These are phyloP conservation scores for Drosophila auraria DNA, from an alignment of 1,140 invertebrate species.

Conservation along the genomic window DNA sequence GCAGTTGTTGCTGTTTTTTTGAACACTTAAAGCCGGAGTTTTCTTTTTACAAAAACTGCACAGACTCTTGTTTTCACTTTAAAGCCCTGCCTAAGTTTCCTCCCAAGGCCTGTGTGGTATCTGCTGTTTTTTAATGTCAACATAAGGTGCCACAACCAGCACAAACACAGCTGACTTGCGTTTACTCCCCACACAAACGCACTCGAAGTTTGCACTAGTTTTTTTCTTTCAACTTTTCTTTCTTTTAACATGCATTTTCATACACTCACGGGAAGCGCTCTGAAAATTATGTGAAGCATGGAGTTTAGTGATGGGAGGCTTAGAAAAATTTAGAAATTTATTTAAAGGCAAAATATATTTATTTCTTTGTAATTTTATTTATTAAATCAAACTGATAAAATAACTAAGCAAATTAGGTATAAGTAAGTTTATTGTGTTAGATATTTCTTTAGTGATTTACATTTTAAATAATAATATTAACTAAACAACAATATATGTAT, in stretches of 20 bases:
- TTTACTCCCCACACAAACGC: conserved; percentile 27
- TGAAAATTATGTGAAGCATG: too few relatives aligned
- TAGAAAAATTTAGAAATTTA: too few relatives aligned
- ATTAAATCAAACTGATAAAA: too few relatives aligned
- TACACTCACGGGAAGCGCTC: neutral
- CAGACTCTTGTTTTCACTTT: conserved; percentile 49
- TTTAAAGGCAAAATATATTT: too few relatives aligned
- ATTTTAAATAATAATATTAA: neutral
- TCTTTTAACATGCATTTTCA: conserved; percentile 1
- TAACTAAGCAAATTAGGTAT: too few relatives aligned
- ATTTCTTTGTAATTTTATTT: too few relatives aligned
- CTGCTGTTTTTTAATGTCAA: conserved; percentile 59
- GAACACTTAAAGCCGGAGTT: conserved; percentile 5
- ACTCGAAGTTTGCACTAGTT: conserved; percentile 41
- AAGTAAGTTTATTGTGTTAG: too few relatives aligned
- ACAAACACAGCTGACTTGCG: conserved; percentile 29
- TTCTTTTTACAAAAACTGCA: conserved; percentile 17
- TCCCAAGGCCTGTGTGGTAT: neutral
- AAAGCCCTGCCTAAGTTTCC: conserved; percentile 41
- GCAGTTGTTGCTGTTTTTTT: conserved; percentile 21
- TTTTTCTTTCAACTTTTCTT: conserved; percentile 6
- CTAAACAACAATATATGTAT: neutral
- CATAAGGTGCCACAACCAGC: conserved; percentile 51
- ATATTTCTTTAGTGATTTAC: too few relatives aligned
- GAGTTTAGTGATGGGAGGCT: too few relatives aligned